Evolutionary conservation across 2,113 vertebrate genomes (phyloP).

Genomic region (Tragelaphus scriptus): DNA sequence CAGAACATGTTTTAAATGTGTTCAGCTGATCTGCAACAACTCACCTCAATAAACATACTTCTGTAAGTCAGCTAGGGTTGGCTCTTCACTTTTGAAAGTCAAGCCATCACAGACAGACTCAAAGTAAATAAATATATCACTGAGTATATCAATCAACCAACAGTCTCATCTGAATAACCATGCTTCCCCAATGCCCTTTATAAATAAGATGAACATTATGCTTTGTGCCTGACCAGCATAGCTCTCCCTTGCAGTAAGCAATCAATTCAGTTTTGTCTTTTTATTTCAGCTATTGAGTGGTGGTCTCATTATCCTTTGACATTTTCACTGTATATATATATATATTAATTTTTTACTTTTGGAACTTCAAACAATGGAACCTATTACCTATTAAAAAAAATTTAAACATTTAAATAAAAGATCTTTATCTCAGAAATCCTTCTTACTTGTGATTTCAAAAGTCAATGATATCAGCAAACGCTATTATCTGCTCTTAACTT

Average conservation of each 20-base stretch:
- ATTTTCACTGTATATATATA: neutral
- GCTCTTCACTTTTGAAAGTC: neutral
- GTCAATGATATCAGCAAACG: neutral
- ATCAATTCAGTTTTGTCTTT: neutral
- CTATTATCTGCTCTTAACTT: neutral
- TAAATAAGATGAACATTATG: neutral
- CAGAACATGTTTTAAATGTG: neutral
- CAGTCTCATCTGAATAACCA: neutral
- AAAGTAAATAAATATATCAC: neutral
- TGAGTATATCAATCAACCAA: neutral
- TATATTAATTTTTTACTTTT: neutral
- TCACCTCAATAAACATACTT: neutral
- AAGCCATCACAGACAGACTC: neutral
- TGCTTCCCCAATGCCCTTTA: neutral
- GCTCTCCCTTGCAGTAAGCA: neutral
- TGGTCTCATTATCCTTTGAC: neutral
- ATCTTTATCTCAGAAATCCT: neutral
- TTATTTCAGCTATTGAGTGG: neutral
- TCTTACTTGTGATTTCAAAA: constrained; percentile 5
- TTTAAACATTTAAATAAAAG: neutral
- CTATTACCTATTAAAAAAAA: neutral
- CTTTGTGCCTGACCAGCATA: neutral
- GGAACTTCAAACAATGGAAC: neutral
- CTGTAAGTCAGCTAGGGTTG: neutral
- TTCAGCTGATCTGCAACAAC: neutral